Base-by-base conservation (phyloP, 30 jellyfish, hydroid and myxozoan species). In the Aurelia sp. region DNA sequence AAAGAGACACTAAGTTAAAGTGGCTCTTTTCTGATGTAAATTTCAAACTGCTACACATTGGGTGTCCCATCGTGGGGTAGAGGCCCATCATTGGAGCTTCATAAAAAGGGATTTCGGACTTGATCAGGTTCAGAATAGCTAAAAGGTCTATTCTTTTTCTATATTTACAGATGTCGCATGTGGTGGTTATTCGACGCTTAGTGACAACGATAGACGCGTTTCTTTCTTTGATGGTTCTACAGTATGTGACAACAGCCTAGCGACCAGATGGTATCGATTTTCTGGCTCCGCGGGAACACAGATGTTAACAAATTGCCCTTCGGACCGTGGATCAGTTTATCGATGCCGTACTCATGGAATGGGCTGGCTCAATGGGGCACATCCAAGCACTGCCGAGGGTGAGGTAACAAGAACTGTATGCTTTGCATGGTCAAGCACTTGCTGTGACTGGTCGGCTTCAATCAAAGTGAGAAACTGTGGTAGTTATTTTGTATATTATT, bases 321-420 rank as follows among this genome's bases (percentile, higher is more conserved):
- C 33, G 9, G 33, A 64, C 44, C 18, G 35, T 64, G 74, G 74
- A 18, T 21, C 74, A 64, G 74, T 64, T 21, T 64, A 5, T n/a
- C 74, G 74, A 21, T 64, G 74, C 52, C 35, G 16, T 4, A 64
- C 74, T 21, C 74, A 64, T 44, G 74, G 52, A 8, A 47, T 5
- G 52, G 74, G 74, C 35, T 64, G 74, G 74, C 74, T 64, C 6
- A 64, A 64, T 44, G 74, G 74, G 8, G 52, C 35, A 21, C 74
- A 64, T 44, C 74, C 74, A 1, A 17, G 52, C 74, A 17, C 21
- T 21, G 52, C 35, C 5, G 74, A 21, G 17, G 74, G 35, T 5
- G 16, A 64, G 44, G 74, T 64, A 16, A 47, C 35, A 64, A 64
- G 74, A 64, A 13, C 33, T 0, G 74, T 64, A 5, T 64, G 74